A percentile compares a stretch with the other conserved stretches of the same genome.
These are phyloP conservation scores for Heliconius cydno DNA, from an alignment of 2,888 invertebrate genomes.

Conservation along the genomic window DNA sequence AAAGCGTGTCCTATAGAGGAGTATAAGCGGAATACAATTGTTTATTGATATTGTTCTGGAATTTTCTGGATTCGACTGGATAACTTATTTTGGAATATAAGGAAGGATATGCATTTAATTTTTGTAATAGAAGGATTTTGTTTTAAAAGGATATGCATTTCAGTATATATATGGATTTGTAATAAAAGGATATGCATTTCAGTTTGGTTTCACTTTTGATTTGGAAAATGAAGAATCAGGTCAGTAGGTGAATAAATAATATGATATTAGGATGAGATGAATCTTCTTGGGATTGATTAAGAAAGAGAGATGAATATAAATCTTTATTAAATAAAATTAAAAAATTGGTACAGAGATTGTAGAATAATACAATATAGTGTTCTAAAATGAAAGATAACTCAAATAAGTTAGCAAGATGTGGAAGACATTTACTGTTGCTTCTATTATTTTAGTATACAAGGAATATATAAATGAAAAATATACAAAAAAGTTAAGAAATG, in stretches of 20 bases:
- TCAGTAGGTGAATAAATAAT: constrained; percentile 4
- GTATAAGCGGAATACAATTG: constrained; percentile 2
- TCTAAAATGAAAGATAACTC: neutral
- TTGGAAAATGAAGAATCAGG: too few relatives aligned
- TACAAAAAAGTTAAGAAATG: neutral
- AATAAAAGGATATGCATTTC: too few relatives aligned
- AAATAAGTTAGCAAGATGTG: neutral
- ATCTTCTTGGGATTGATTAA: neutral
- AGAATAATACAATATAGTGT: neutral
- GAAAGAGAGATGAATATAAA: neutral
- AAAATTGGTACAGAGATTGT: neutral
- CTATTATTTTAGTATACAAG: neutral
- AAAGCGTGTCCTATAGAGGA: constrained; percentile 21
- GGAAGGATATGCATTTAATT: neutral
- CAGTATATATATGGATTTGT: neutral
- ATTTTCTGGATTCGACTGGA: neutral
- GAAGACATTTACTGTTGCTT: neutral
- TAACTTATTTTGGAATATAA: neutral
- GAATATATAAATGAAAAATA: neutral
- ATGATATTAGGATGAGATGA: neutral
- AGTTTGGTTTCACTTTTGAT: too few relatives aligned
- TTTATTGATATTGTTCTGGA: constrained; percentile 6
- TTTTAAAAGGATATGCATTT: constrained; percentile 2
- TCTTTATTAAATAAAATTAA: neutral
- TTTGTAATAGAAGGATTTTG: neutral